Conservation (phyloP, 2,888 invertebrate species). For the Fragum whitleyi region DNA sequence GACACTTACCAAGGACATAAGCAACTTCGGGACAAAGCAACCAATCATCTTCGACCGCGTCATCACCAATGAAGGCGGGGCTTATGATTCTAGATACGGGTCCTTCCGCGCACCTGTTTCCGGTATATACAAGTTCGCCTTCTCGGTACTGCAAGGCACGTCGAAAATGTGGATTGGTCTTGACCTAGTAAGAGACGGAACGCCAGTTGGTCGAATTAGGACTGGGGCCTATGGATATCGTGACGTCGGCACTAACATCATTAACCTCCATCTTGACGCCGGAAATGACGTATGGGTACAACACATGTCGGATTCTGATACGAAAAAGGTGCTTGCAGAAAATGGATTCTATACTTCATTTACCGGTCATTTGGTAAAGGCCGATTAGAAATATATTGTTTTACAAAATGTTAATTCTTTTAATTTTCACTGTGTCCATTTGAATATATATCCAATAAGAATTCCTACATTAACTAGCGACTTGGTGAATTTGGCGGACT, state of each 20-base stretch:
- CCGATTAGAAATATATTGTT: conserved; percentile 29
- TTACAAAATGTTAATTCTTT: no score
- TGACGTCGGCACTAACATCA: conserved; percentile 61
- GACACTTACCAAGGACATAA: conserved; percentile 78
- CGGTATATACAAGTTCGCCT: conserved; percentile 80
- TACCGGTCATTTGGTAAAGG: conserved; percentile 53
- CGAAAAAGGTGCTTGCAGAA: conserved; percentile 34
- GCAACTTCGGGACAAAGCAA: conserved; percentile 78
- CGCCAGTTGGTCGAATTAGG: conserved; percentile 54
- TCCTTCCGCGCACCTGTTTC: conserved; percentile 81
- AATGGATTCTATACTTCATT: conserved; percentile 60
- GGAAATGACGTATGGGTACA: conserved; percentile 66
- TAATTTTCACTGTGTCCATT: no score
- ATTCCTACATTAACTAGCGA: no score
- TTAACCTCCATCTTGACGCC: conserved; percentile 46
- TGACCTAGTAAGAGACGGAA: conserved; percentile 46
- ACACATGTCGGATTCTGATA: conserved; percentile 54
- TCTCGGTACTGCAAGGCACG: conserved; percentile 55
- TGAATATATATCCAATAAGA: no score
- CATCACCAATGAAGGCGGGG: conserved; percentile 81
- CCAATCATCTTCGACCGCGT: conserved; percentile 79
- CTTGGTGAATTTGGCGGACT: no score
- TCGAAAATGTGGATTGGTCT: conserved; percentile 54
- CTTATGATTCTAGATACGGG: conserved; percentile 77
- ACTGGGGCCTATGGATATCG: conserved; percentile 63